Conservation (phyloP, 1,140 invertebrate genomes). For the Campodea augens region DNA sequence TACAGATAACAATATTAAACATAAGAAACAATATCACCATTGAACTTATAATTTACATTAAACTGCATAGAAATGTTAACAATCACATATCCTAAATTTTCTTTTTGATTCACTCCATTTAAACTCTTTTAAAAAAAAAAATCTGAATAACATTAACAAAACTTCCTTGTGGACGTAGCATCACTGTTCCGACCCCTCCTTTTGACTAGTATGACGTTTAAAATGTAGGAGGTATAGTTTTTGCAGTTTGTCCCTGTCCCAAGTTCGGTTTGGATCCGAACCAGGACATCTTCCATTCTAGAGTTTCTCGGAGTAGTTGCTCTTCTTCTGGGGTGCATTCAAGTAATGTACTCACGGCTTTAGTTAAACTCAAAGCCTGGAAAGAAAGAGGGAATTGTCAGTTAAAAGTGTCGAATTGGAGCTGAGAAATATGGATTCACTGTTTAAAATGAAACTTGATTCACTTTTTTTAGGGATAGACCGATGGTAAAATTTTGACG, state of each 20-base stretch:
- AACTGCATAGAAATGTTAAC: no score
- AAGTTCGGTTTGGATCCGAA: slow-evolving; percentile 45
- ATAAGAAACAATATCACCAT: background rate
- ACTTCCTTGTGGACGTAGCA: no score
- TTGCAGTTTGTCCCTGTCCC: slow-evolving; percentile 33
- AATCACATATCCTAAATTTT: no score
- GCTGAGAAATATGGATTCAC: slow-evolving; percentile 1
- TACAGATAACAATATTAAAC: background rate
- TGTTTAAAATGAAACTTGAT: background rate
- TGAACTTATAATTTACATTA: no score
- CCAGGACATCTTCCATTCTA: slow-evolving; percentile 78
- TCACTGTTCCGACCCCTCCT: background rate
- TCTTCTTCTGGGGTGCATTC: slow-evolving; percentile 73
- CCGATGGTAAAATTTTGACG: no score
- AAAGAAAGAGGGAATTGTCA: slow-evolving; percentile 18
- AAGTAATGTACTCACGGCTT: slow-evolving; percentile 64
- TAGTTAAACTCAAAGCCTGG: slow-evolving; percentile 70
- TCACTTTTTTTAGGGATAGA: background rate
- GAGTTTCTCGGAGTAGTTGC: slow-evolving; percentile 59
- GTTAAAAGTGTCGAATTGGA: slow-evolving; percentile 8
- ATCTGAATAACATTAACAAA: no score
- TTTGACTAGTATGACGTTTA: slow-evolving; percentile 8
- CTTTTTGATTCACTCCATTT: no score
- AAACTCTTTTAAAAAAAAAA: no score
- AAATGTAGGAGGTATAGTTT: slow-evolving; percentile 34